A percentile compares a stretch with the other conserved stretches of the same genome.
Conservation (phyloP, 2,888 invertebrate species). For the Pristionchus entomophagus region DNA sequence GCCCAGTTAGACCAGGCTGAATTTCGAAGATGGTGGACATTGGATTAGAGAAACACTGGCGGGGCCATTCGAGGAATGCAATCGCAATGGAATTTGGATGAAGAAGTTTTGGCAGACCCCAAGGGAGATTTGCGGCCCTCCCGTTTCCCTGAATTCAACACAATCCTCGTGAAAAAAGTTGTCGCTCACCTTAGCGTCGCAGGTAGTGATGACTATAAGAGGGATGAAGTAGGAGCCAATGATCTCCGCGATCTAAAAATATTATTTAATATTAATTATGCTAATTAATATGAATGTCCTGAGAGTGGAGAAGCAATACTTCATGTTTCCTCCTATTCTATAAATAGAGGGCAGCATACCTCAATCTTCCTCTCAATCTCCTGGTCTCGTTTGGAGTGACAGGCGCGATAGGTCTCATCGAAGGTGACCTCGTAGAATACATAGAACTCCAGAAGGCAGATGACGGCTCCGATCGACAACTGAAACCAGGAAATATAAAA, state of each 20-base stretch:
- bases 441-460: constrained; percentile 66
- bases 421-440: constrained; percentile 66
- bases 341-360: not conserved
- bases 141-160: not conserved
- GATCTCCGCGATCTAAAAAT: constrained; percentile 69
- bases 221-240: constrained; percentile 71
- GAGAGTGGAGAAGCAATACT: too few relatives aligned
- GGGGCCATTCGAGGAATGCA: not conserved
- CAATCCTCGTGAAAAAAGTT: not conserved
- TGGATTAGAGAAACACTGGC: not conserved
- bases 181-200: constrained; percentile 64
- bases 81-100: not conserved
- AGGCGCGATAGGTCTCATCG: constrained; percentile 10
- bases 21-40: too few relatives aligned
- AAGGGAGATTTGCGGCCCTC: not conserved
- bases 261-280: not conserved
- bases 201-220: constrained; percentile 65
- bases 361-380: constrained; percentile 9
- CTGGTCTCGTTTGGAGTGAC: not conserved
- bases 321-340: not conserved
- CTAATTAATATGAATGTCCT: too few relatives aligned
- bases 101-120: not conserved
- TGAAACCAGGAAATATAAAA: too few relatives aligned
- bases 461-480: constrained; percentile 62
- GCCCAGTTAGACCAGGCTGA: too few relatives aligned